Evolutionary conservation across 1,140 invertebrate genomes (phyloP).

Genomic region (Leucophenga varia): DNA sequence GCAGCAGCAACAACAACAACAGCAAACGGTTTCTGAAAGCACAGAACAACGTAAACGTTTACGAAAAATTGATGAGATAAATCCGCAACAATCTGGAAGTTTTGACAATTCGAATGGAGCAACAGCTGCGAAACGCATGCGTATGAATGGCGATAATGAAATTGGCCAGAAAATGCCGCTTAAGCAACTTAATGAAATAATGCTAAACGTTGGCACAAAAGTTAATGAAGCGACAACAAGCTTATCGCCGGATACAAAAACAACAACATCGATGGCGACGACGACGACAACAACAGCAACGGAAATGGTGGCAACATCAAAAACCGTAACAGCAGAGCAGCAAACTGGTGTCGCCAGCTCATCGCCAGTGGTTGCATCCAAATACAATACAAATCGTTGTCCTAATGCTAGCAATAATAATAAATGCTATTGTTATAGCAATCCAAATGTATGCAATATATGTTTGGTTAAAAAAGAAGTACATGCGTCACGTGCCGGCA

Average conservation of each 20-base stretch:
- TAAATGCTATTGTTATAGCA: slow-evolving; percentile 67
- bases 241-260: no score
- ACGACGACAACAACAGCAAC: slow-evolving; percentile 39
- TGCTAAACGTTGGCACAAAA: background rate
- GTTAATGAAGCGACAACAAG: background rate
- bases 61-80: slow-evolving; percentile 19
- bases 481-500: slow-evolving; percentile 79
- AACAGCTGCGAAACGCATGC: background rate
- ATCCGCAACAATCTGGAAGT: background rate
- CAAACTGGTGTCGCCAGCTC: background rate
- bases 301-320: slow-evolving; percentile 3
- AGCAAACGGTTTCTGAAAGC: slow-evolving; percentile 2
- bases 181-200: background rate
- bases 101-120: slow-evolving; percentile 11
- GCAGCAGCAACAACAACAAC: slow-evolving; percentile 2
- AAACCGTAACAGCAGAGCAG: slow-evolving; percentile 1
- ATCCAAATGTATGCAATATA: slow-evolving; percentile 64
- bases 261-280: slow-evolving; percentile 20
- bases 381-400: slow-evolving; percentile 23
- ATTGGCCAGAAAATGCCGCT: background rate
- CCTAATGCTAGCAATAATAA: background rate
- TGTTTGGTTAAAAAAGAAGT: slow-evolving; percentile 64
- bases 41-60: slow-evolving; percentile 20
- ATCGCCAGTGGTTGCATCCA: no score
- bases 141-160: no score